These are phyloP conservation scores for Folsomia candida DNA, from an alignment of 2,888 invertebrate species.

Conservation along the genomic window DNA sequence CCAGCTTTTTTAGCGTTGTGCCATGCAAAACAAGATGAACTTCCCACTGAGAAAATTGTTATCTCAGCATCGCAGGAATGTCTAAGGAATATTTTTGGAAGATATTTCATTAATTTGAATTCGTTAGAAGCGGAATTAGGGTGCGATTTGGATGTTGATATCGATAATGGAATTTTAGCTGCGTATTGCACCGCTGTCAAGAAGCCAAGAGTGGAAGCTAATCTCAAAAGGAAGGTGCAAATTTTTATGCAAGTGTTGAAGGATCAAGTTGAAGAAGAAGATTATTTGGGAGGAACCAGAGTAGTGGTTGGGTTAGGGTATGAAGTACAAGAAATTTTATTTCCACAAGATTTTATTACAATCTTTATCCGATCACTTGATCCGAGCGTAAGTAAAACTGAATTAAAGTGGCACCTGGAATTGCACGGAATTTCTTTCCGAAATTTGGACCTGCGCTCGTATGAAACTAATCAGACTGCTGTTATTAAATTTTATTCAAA, in stretches of 20 bases:
- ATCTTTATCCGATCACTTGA: conserved; percentile 8
- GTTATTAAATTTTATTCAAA: neutral
- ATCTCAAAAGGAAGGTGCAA: neutral
- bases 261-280: conserved; percentile 20
- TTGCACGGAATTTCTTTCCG: neutral
- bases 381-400: neutral
- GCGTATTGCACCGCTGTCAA: conserved; percentile 9
- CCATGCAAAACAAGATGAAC: neutral
- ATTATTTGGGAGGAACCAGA: conserved; percentile 24
- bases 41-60: neutral
- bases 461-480: neutral
- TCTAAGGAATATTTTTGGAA: conserved; percentile 21
- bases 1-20: conserved; percentile 12
- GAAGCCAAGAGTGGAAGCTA: neutral
- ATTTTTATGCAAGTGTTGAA: neutral
- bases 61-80: neutral
- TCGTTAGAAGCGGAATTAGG: conserved; percentile 18
- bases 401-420: neutral
- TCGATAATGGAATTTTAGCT: conserved; percentile 9
- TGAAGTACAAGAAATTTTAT: conserved; percentile 24
- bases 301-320: conserved; percentile 29
- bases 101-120: conserved; percentile 14
- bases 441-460: neutral
- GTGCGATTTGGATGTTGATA: conserved; percentile 20
- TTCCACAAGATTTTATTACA: conserved; percentile 22